Percentiles rank a stretch among this genome's conserved stretches.
Evolutionary conservation across 2,797 vertebrate species (phyloP).

Genomic region (Pseudochromis fuscus): DNA sequence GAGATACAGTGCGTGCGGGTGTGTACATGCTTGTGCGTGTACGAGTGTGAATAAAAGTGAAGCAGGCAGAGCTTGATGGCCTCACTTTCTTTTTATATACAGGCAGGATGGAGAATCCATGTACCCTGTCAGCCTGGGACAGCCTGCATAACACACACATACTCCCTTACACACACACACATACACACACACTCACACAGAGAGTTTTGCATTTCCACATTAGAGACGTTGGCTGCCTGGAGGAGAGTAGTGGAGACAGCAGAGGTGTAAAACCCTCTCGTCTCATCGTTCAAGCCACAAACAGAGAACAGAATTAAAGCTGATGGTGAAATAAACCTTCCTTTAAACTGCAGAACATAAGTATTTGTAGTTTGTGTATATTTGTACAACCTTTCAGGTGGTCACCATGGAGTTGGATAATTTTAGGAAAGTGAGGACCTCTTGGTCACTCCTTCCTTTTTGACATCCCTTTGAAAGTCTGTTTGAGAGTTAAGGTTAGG

Average conservation of each 20-base stretch:
- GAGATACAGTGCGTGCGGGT: slow-evolving; percentile 8
- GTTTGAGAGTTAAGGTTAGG: too few relatives aligned
- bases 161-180: slow-evolving; percentile 26
- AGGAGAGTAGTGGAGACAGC: slow-evolving; percentile 13
- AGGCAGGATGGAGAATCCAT: slow-evolving; percentile 76
- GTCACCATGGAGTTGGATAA: too few relatives aligned
- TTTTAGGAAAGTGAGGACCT: too few relatives aligned
- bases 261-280: slow-evolving; percentile 18
- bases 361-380: not conserved
- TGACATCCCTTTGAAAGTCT: too few relatives aligned
- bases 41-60: slow-evolving; percentile 40
- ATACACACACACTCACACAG: slow-evolving; percentile 24
- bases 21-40: not conserved
- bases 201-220: slow-evolving; percentile 15
- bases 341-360: not conserved
- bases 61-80: slow-evolving; percentile 51
- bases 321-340: not conserved
- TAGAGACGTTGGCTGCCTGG: slow-evolving; percentile 33
- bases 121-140: slow-evolving; percentile 72
- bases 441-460: too few relatives aligned
- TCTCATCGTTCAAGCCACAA: not conserved
- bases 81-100: slow-evolving; percentile 68
- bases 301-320: not conserved
- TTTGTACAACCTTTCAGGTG: too few relatives aligned
- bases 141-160: slow-evolving; percentile 26